phyloP scores from a whole-genome alignment of 2,888 invertebrate genomes.

The Lamproptera curius region DNA sequence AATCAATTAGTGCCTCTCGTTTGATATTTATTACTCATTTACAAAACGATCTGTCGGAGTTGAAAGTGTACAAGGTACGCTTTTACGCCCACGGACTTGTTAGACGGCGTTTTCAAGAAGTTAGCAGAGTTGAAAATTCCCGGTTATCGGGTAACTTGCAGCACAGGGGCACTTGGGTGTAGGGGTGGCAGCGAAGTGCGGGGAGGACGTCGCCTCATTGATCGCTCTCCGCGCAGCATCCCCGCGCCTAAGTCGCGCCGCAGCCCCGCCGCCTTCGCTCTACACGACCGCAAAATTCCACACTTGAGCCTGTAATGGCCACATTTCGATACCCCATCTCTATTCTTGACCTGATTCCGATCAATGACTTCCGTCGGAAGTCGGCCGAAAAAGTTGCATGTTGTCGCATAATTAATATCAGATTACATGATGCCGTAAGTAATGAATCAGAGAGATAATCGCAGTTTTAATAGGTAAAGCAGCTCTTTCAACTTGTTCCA shows the following conservation, averaged over 20 bases:
- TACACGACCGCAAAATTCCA: constrained; percentile 48
- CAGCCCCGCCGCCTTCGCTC: constrained; percentile 49
- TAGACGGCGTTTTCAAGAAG: constrained; percentile 13
- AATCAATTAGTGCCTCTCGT: no score
- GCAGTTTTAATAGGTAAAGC: no score
- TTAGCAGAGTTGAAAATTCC: constrained; percentile 48
- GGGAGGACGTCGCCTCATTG: constrained; percentile 62
- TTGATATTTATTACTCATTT: no score
- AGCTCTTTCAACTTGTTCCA: no score
- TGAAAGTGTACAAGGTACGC: neutral
- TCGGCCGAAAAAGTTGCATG: constrained; percentile 16
- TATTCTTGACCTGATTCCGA: constrained; percentile 32
- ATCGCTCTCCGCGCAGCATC: constrained; percentile 66
- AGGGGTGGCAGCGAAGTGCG: constrained; percentile 33
- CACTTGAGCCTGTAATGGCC: constrained; percentile 48
- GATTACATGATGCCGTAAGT: neutral
- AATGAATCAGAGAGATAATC: no score
- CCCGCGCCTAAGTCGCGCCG: constrained; percentile 43
- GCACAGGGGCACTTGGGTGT: constrained; percentile 21
- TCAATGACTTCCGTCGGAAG: constrained; percentile 18
- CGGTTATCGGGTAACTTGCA: constrained; percentile 50
- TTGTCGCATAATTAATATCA: constrained; percentile 4
- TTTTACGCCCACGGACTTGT: constrained; percentile 10
- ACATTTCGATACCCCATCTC: constrained; percentile 41
- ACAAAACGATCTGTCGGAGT: no score